phyloP scores from a whole-genome alignment of 2,888 invertebrate genomes.

The Trichopoda pennipes region DNA sequence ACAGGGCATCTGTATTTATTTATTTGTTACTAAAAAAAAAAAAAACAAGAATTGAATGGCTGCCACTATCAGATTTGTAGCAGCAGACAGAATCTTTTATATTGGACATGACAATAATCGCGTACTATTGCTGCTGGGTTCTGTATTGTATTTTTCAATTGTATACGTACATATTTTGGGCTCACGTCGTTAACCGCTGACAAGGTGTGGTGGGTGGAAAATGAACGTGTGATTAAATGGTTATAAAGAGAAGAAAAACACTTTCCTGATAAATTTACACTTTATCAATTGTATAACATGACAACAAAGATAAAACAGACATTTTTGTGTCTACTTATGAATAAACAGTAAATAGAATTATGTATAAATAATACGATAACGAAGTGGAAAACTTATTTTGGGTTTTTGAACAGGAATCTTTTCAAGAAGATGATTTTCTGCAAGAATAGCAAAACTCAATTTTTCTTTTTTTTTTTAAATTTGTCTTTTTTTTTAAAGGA shows the following conservation, averaged over 20 bases:
- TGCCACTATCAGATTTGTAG: constrained; percentile 24
- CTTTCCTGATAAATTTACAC: neutral
- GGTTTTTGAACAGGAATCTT: too few relatives aligned
- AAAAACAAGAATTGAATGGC: constrained; percentile 15
- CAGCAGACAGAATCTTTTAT: constrained; percentile 8
- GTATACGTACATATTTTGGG: neutral
- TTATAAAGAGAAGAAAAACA: neutral
- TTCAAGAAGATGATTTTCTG: too few relatives aligned
- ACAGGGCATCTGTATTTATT: neutral
- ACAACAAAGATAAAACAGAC: neutral
- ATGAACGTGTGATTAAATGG: neutral
- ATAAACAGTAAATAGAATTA: neutral
- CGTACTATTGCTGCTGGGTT: constrained; percentile 13
- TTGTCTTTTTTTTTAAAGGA: too few relatives aligned
- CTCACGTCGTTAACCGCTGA: neutral
- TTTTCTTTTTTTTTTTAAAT: too few relatives aligned
- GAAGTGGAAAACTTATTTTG: too few relatives aligned
- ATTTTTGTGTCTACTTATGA: neutral
- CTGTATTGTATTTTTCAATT: neutral
- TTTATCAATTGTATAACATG: neutral
- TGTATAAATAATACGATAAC: neutral
- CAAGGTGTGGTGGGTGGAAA: constrained; percentile 28
- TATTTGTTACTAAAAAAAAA: constrained; percentile 31
- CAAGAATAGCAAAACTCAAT: too few relatives aligned
- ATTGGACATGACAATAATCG: constrained; percentile 43